Evolutionary conservation across 1,140 invertebrate species (phyloP), one percentile per base, ranked within the genome.

Genomic region (Nomia melanderi): DNA sequence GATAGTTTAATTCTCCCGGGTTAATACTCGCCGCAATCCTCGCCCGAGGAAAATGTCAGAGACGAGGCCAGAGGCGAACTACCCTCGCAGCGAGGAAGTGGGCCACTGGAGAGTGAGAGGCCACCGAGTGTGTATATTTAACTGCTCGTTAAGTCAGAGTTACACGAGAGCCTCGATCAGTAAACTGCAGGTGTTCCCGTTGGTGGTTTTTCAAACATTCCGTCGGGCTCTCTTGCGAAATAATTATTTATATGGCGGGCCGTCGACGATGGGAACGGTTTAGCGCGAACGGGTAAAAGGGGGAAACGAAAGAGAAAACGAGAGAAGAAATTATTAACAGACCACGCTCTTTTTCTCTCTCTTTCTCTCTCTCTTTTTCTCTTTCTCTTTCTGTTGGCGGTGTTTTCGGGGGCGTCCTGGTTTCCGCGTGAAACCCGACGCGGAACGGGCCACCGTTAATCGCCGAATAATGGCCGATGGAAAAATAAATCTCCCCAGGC

Each of bases 81-180:
- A 76, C 72, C 74, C 64, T 70, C 72, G 17, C 72, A 67, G 64
- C 62, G 70, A 84, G 79, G 77, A 88, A 88, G 81, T 88, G 75
- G 84, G 85, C 80, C 87, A 88, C 76, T 69, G 75, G 77, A 85
- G 81, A 86, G 86, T 67, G 79, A 80, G 87, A 82, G 77, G 67
- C 50, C 53, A 77, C 57, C 57, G 62, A 67, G 73, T 60, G 73
- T 60, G 64, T 87, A 88, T 87, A 86, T 88, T 86, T 88, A 88
- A 86, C 81, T 87, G 63, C 29, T 81, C 66, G 78, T 86, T 83
- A 85, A 78, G 73, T 41, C 44, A 59, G 60, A 69, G 72, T 81
- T 78, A 76, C 41, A 39, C 77, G 67, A 53, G 54, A 73, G 73
- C 79, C 66, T 76, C 33, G 54, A 59, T 77, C 47, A 11, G 69